Base-by-base conservation (phyloP, 2,888 invertebrate genomes). In the Rhodophaea formosa region DNA sequence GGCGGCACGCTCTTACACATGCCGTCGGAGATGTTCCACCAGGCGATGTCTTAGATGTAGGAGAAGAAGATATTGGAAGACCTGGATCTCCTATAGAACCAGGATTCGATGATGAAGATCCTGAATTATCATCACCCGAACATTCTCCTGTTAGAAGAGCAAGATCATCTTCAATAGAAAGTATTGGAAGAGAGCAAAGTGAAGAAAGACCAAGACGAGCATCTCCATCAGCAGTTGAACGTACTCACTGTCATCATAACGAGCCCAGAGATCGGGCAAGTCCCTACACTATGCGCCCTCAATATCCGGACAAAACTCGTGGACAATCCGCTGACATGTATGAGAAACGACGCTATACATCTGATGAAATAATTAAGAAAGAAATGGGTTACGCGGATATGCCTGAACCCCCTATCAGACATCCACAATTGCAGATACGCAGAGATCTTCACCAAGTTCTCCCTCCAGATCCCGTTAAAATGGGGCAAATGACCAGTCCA, bases 1-100 rank as follows among this genome's bases (percentile, higher is more conserved):
- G 98, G 58, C 93, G 98, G 60, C 98, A 98, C 80, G 96, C 97
- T 6, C 83, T 98, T 61, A 98, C 98, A 0, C 98, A 98, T 78
- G 96, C 97, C 3, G 96, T 97, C 0, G 97, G 97, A 0, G 97
- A 97, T 76, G 95, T 96, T 0, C 96, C 96, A 0, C 93, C 95
- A 0, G 90, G 90, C 15, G 96, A 96, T 71, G 95, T 94, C 8
- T 82, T 95, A 43, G 95, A 95, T 68, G 95, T 95, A 0, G 95
- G 94, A 10, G 94, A 94, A 74, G 94, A 94, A 77, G 94, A 94
- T 65, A 84, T 88, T 42, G 91, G 91, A 17, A 79, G 91, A 69
- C 87, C 92, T 3, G 88, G 82, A 8, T 92, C 92, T 1, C 92
- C 93, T 3, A 90, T 91, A 17, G 89, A 89, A 69, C 94, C 94